Conservation (phyloP, 2,113 vertebrate species). For the Mola mola region DNA sequence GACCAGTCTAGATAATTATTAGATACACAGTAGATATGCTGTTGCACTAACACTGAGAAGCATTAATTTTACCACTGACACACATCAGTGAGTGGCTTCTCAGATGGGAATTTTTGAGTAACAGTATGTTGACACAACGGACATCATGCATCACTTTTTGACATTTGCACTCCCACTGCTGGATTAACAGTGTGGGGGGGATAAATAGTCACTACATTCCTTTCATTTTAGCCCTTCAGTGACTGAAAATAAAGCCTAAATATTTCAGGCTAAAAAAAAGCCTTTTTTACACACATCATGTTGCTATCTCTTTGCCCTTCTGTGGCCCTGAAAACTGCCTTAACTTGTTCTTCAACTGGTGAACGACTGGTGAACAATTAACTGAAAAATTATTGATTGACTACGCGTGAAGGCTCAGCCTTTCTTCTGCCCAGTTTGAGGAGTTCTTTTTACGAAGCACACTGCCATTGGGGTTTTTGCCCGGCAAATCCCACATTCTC, state of each 20-base stretch:
- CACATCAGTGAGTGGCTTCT: no score
- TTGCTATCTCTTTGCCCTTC: slow-evolving; percentile 18
- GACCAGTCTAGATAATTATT: not conserved
- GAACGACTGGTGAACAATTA: slow-evolving; percentile 62
- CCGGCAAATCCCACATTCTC: not conserved
- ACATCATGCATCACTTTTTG: not conserved
- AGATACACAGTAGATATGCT: no score
- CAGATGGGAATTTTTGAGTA: no score
- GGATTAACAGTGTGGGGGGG: not conserved
- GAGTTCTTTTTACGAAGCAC: no score
- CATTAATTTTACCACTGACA: not conserved
- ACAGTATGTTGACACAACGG: no score
- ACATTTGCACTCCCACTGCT: not conserved
- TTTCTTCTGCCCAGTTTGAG: not conserved
- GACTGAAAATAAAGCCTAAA: not conserved
- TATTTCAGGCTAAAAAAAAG: no score
- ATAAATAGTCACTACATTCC: no score
- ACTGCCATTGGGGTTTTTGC: not conserved
- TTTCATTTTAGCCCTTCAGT: not conserved
- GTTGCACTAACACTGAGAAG: no score
- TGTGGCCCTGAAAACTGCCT: slow-evolving; percentile 8
- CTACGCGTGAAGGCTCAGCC: slow-evolving; percentile 17
- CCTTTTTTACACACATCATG: not conserved
- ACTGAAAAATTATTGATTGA: slow-evolving; percentile 37
- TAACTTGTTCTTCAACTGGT: slow-evolving; percentile 50